Base-by-base conservation (phyloP, 2,113 vertebrate species). In the Xyrauchen texanus region DNA sequence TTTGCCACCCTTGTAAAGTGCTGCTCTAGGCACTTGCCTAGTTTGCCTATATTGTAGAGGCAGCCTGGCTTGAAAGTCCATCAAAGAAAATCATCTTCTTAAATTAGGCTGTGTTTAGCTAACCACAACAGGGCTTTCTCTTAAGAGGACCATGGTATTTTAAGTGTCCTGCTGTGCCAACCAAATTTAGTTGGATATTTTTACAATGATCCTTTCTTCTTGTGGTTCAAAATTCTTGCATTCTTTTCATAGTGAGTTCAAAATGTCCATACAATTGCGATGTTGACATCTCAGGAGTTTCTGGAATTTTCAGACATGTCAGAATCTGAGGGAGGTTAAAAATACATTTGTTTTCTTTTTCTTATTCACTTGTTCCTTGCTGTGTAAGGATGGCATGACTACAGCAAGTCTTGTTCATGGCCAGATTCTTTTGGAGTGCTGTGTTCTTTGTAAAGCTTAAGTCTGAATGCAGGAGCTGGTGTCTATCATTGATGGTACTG, bases 321-420 rank as follows among this genome's bases (percentile, higher is more conserved):
- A 68, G 70, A 86, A 79, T 83, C 79, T 82, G 81, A 34, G 21
- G 21, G 21, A 34, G 21, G 21, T 34, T 34, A 34, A 34, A 34
- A 34, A 34, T 34, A 34, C 21, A 34, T 34, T 34, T 1, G 21
- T 34, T 34, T 34, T 34, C 21, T 34, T 34, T 34, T 34, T 34
- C 21, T 34, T 3, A 3, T 34, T 3, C 21, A 3, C 21, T 3
- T 34, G 21, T 34, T 34, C 21, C 21, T 34, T 34, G 21, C 21
- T 3, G 21, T 34, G 21, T 34, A 1, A 34, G 21, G 21, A 34
- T 34, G 21, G 3, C 21, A 34, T 34, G 21, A 34, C 21, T 34
- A 34, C 21, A 34, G 3, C 21, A 34, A 34, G 21, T 83, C 87
- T 87, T 90, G 87, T 89, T 89, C 88, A 81, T 88, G 88, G 86